Base-by-base conservation (phyloP, 1,140 invertebrate genomes). In the Drosophila setifemur region DNA sequence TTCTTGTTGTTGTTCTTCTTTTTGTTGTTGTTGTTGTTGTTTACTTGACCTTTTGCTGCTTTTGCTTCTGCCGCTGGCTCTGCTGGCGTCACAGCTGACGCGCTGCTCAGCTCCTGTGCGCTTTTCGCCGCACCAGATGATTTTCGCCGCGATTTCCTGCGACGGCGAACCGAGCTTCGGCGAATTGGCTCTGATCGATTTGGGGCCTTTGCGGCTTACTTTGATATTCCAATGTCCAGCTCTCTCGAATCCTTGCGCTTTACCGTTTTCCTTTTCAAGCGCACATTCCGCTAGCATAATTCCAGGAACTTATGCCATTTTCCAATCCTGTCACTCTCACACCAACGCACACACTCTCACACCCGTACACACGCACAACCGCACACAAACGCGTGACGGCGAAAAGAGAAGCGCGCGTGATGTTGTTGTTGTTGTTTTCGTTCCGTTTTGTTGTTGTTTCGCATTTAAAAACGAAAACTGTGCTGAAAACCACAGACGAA, bases 131-230 rank as follows among this genome's bases (percentile, higher is more conserved):
- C 49, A 72, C 50, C 52, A 77, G 33, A 64, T 63, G 33, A 67
- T 73, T 67, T 77, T 52, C 63, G 57, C 73, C 58, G 53, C 57
- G 44, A 76, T 42, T 14, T 60, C 37, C 35, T 25, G 44, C 49
- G 37, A 53, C 42, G 43, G 57, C 63, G 47, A 68, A 19, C 23
- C 63, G 33, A 67, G 60, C 45, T n/a, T 44, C 44, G 8, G 4
- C 8, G 49, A 52, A 54, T 82, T 82, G 45, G 70, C 63, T 70
- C 72, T 64, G 73, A 86, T 85, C 81, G 81, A 85, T 86, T 85
- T 85, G 54, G 75, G 74, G 76, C 66, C 67, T 39, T 69, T 85
- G 57, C 72, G 58, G 58, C 63, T 71, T 39, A 73, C 75, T 79
- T 71, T 44, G 40, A 86, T 64, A 77, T 77, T 43, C 16, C 74